Evolutionary conservation across 1,140 invertebrate species (phyloP).

Genomic region (Tetraneura akinire): DNA sequence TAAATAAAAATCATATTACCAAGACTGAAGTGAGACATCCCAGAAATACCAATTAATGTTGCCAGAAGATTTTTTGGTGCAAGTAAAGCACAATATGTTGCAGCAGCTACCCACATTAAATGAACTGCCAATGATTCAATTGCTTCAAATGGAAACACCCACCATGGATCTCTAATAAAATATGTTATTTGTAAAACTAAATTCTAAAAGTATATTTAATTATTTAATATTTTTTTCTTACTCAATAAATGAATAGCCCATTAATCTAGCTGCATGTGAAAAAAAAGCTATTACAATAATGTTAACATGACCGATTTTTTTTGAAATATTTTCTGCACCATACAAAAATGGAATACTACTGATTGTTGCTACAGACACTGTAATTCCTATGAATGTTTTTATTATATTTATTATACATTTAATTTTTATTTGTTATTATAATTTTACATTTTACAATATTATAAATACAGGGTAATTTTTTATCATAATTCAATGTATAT

Average conservation of each 20-base stretch:
- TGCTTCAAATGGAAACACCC: constrained; percentile 82
- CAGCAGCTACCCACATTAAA: constrained; percentile 85
- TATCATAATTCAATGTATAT: too few species aligned
- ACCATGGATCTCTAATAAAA: constrained; percentile 73
- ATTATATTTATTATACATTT: constrained; percentile 49
- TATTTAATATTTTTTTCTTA: constrained; percentile 61
- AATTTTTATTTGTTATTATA: neutral
- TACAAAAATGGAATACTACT: constrained; percentile 80
- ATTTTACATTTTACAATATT: too few species aligned
- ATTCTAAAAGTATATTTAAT: neutral
- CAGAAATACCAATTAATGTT: constrained; percentile 78
- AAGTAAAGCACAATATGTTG: constrained; percentile 78
- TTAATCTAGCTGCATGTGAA: constrained; percentile 74
- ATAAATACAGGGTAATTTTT: too few species aligned
- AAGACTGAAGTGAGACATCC: constrained; percentile 80
- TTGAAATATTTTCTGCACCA: constrained; percentile 77
- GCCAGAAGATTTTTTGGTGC: constrained; percentile 78
- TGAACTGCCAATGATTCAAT: constrained; percentile 83
- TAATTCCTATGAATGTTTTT: constrained; percentile 64
- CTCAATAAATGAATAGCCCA: constrained; percentile 83
- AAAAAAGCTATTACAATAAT: constrained; percentile 80
- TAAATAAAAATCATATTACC: constrained; percentile 60
- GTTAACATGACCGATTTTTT: constrained; percentile 77
- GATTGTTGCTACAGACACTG: constrained; percentile 77
- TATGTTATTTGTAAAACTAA: constrained; percentile 2